Base-by-base conservation (phyloP, 1,140 invertebrate genomes). In the Mactra quadrangularis region DNA sequence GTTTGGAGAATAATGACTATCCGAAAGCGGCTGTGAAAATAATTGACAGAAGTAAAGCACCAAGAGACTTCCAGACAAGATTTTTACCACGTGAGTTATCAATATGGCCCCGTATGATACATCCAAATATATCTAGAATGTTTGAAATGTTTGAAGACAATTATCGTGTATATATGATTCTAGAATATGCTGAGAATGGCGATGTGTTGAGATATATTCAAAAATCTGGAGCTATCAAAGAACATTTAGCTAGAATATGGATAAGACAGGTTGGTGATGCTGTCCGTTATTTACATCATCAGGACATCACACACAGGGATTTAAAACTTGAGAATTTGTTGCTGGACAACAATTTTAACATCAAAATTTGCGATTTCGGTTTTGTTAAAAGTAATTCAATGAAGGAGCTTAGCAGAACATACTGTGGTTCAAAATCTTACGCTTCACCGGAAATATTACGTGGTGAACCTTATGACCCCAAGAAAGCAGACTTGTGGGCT, bases 31-130 rank as follows among this genome's bases (percentile, higher is more conserved):
- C 97, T 4, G 97, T 97, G 89, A 98, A 98, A 93, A 97, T 98
- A 87, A 97, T 98, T 87, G 96, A 97, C 90, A 95, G 95, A 7
- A 90, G 92, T 11, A 94, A 95, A 86, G 95, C 96, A 2, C 96
- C 96, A 0, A 94, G 95, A 85, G 96, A 97, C 88, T 98, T 96
- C 88, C 94, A 96, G 83, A 95, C 96, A 83, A 97, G 97, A 91
- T 98, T 98, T 93, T 97, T 98, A 89, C 97, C 97, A 17, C 95
- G 97, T 38, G 97, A 99, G 94, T 93, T 98, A 59, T 96, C 98
- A 75, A 97, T 98, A 85, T 93, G 98, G 82, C 97, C 96, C 6
- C 96, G 96, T 92, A 96, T 98, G 74, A 95, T 96, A 89, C 97
- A 98, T 94, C 94, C 94, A 2, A 96, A 98, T 92, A 97, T 98